These are phyloP conservation scores for Therioaphis trifolii DNA, from an alignment of 2,888 invertebrate species.

Conservation along the genomic window DNA sequence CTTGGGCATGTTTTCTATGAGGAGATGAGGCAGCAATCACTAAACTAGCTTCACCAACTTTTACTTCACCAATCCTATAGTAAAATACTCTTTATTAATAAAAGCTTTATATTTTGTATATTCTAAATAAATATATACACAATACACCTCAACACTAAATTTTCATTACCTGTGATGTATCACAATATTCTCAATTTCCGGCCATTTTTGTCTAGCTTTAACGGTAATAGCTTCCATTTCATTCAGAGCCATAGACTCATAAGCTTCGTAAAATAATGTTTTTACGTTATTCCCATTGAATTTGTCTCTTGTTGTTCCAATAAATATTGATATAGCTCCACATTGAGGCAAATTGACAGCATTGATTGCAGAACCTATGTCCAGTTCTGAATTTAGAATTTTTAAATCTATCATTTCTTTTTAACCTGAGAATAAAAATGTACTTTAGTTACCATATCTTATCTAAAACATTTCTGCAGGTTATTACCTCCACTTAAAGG, in stretches of 20 bases:
- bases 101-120: not conserved
- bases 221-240: conserved; percentile 83
- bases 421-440: conserved; percentile 60
- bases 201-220: conserved; percentile 80
- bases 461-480: not conserved
- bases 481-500: conserved; percentile 90
- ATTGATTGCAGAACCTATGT: conserved; percentile 76
- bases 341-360: conserved; percentile 78
- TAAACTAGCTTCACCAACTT: conserved; percentile 87
- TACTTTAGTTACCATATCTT: not conserved
- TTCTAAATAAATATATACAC: too few relatives aligned
- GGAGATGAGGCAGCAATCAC: conserved; percentile 90
- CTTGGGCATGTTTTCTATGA: conserved; percentile 84
- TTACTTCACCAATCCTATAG: conserved; percentile 81
- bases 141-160: not conserved
- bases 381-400: conserved; percentile 70
- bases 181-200: conserved; percentile 81
- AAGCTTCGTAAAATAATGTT: conserved; percentile 92
- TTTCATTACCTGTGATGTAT: conserved; percentile 81
- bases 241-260: conserved; percentile 89
- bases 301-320: conserved; percentile 88
- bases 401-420: conserved; percentile 59
- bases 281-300: conserved; percentile 83
- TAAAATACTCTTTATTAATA: conserved; percentile 52
- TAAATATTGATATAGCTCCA: conserved; percentile 89